Percentiles rank a stretch among this genome's conserved stretches.
Evolutionary conservation across 2,113 vertebrate genomes (phyloP).

Genomic region (Oxyruncus cristatus): DNA sequence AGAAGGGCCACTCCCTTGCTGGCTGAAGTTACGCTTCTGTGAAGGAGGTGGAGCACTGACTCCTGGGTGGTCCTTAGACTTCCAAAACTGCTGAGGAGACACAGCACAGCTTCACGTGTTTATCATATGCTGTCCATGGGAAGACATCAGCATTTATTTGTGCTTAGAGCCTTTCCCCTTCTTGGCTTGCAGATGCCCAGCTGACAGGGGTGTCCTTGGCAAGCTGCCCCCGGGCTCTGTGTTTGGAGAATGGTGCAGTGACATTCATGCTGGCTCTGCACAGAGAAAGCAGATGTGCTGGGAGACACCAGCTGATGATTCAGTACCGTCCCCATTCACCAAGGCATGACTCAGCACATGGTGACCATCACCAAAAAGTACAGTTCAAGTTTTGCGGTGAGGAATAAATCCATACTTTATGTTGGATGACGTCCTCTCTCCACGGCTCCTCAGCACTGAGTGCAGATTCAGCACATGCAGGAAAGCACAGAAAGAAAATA

Average conservation of each 20-base stretch:
- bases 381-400: background rate
- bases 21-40: background rate
- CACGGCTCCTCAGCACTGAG: background rate
- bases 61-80: background rate
- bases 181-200: background rate
- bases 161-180: background rate
- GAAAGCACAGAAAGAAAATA: background rate
- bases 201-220: background rate
- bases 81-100: background rate
- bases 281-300: background rate
- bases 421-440: background rate
- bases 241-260: background rate
- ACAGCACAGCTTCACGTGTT: rapidly evolving
- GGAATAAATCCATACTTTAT: background rate
- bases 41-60: background rate
- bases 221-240: background rate
- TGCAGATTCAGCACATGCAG: background rate
- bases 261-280: background rate
- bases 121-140: background rate
- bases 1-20: rapidly evolving
- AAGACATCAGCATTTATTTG: background rate
- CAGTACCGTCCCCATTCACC: rapidly evolving
- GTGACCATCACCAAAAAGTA: background rate
- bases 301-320: background rate
- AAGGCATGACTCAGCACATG: background rate